Base-by-base conservation (phyloP, 1,140 invertebrate species). In the Euschistus heros region DNA sequence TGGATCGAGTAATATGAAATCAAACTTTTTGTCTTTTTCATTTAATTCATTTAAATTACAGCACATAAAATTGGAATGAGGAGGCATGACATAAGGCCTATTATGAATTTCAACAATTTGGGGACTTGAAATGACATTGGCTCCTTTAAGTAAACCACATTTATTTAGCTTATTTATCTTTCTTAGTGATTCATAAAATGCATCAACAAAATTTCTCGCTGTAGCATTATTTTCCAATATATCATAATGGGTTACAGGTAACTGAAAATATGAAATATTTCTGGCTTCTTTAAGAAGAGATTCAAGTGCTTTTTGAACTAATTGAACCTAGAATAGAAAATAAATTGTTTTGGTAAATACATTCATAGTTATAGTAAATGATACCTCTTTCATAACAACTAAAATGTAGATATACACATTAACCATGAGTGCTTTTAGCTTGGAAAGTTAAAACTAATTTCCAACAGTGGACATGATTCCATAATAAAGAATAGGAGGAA, bases 1-100 rank as follows among this genome's bases (percentile, higher is more conserved):
- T 63, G 92, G 93, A 80, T 97, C 94, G 67, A 94, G 77, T 20
- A 95, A 75, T 62, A 96, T 81, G 55, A 94, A 76, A 75, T 95
- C 87, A 82, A 82, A 95, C 46, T 75, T 72, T 37, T 73, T 68
- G 17, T 72, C 70, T 52, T 73, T 74, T 47, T 73, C 61, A 30
- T 70, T 64, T 5, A 79, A 73, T 18, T 78, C 69, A 60, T 65
- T 69, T 8, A 81, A 69, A 68, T 82, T 75, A 57, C 76, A 75
- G 62, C 75, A 77, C 68, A 76, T 78, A 73, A 81, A 82, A 24
- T 62, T 65, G 68, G 74, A 77, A 46, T 74, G 73, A n/a, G 79
- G 78, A 62, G 80, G 74, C 17, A 81, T 70, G 69, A 72, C 18
- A 64, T 66, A 72, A 0, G 44, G 17, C 61, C 66, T 59, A 3